phyloP scores from a whole-genome alignment of 2,888 invertebrate species.

The Lasioglossum morio region DNA sequence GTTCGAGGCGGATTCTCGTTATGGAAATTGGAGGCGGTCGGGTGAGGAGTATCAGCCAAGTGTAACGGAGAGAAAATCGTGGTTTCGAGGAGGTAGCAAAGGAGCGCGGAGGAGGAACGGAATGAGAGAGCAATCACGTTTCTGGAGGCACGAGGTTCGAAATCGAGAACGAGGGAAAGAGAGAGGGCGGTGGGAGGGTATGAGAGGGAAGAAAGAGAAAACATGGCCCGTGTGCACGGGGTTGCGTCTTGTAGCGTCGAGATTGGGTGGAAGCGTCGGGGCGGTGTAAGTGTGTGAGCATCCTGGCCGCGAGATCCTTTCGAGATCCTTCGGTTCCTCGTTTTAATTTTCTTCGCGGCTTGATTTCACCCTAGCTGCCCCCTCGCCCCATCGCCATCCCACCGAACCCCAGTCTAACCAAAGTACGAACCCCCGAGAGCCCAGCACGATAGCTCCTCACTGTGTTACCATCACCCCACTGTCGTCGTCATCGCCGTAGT shows the following conservation, averaged over 20 bases:
- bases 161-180: conserved; percentile 12
- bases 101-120: background rate
- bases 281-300: conserved; percentile 60
- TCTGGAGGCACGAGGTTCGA: conserved; percentile 35
- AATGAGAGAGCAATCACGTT: conserved; percentile 59
- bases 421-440: conserved; percentile 58
- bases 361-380: conserved; percentile 78
- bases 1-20: conserved; percentile 73
- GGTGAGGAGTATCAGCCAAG: conserved; percentile 57
- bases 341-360: conserved; percentile 85
- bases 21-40: conserved; percentile 73
- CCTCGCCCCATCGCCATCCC: conserved; percentile 39
- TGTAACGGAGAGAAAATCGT: conserved; percentile 49
- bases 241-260: conserved; percentile 40
- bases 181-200: background rate
- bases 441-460: conserved; percentile 46
- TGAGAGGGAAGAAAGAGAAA: conserved; percentile 26
- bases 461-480: conserved; percentile 41
- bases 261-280: conserved; percentile 53
- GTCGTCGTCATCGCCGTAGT: conserved; percentile 53
- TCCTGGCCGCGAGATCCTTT: conserved; percentile 68
- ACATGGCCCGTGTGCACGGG: conserved; percentile 20
- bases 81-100: conserved; percentile 16
- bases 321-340: conserved; percentile 80
- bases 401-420: conserved; percentile 31